phyloP scores from a whole-genome alignment of 2,797 vertebrate genomes.

The Spinus olivaceus region DNA sequence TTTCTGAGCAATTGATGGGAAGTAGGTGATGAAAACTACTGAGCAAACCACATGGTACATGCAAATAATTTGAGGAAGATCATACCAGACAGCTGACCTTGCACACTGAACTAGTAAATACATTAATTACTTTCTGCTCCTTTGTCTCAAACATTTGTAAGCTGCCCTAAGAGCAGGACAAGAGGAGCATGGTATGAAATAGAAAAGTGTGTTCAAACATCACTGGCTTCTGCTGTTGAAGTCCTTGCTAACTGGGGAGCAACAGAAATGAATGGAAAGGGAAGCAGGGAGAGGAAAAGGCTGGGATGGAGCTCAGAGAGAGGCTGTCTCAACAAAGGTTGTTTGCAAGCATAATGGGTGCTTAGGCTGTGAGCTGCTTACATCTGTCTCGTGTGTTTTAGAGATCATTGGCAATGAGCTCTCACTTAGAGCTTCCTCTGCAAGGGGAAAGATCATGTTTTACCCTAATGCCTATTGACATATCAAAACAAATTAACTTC shows the following conservation, averaged over 20 bases:
- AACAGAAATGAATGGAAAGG: neutral
- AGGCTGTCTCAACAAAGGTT: neutral
- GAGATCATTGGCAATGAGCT: neutral
- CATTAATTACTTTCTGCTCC: neutral
- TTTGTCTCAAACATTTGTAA: neutral
- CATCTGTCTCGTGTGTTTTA: neutral
- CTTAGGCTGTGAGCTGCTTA: neutral
- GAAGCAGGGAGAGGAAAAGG: neutral
- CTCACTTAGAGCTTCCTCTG: neutral
- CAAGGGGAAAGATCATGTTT: neutral
- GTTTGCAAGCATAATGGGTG: neutral
- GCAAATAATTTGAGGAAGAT: neutral
- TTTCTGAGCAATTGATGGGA: neutral
- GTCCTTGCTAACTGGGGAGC: neutral
- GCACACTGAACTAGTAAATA: neutral
- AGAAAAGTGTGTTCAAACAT: neutral
- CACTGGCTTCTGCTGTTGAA: neutral
- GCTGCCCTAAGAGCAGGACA: neutral
- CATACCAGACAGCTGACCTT: neutral
- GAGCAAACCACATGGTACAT: neutral
- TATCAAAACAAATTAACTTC: neutral
- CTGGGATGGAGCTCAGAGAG: neutral
- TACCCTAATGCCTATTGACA: neutral
- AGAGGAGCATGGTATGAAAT: neutral
- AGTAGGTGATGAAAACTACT: neutral